Evolutionary conservation across 2,797 vertebrate species (phyloP).

Genomic region (Tangara arthus): DNA sequence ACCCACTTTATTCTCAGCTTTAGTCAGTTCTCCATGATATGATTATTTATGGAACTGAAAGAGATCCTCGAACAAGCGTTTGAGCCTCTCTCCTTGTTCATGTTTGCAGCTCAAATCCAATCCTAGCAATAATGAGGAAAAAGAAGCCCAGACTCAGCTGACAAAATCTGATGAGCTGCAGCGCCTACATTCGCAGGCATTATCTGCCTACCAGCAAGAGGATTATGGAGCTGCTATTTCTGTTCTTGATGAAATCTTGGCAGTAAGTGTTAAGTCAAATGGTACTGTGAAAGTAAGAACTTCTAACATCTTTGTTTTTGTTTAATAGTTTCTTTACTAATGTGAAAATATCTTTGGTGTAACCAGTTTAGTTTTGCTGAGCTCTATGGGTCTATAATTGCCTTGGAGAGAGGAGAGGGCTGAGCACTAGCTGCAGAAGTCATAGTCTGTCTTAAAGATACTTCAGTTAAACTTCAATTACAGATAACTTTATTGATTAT

Average conservation of each 20-base stretch:
- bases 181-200: constrained; percentile 82
- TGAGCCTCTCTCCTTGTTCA: constrained; percentile 11
- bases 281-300: not conserved
- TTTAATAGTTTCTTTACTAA: not conserved
- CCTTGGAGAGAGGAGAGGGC: not conserved
- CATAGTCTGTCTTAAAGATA: not conserved
- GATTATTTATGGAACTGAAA: not conserved
- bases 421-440: not conserved
- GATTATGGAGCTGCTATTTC: constrained; percentile 82
- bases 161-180: constrained; percentile 90
- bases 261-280: constrained; percentile 76
- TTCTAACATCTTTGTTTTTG: not conserved
- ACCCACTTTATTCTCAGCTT: not conserved
- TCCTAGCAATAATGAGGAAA: constrained; percentile 86
- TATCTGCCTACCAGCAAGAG: constrained; percentile 72
- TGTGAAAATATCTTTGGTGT: not conserved
- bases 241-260: constrained; percentile 86
- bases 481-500: not conserved
- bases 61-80: not conserved
- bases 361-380: not conserved
- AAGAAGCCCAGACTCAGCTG: constrained; percentile 87
- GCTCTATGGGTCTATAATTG: not conserved
- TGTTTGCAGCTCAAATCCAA: constrained; percentile 87
- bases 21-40: not conserved
- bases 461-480: not conserved